Percentiles rank a stretch among this genome's conserved stretches.
Evolutionary conservation across 2,113 vertebrate genomes (phyloP).

Genomic region (Glaucomys volans): DNA sequence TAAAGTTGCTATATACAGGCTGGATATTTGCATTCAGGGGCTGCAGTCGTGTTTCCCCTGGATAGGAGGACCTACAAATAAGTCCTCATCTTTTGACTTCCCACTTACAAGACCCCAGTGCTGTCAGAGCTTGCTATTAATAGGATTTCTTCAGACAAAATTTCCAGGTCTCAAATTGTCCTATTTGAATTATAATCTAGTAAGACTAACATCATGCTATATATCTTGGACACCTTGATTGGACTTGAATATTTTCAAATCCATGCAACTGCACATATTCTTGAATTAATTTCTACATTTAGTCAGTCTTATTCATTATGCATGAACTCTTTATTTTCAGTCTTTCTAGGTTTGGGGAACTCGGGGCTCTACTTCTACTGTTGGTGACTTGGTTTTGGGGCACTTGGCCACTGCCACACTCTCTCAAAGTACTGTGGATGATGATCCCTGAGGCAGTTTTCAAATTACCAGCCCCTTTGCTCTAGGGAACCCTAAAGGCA

Average conservation of each 20-base stretch:
- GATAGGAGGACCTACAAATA: not conserved
- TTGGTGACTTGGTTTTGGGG: not conserved
- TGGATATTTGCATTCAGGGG: not conserved
- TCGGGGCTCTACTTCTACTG: not conserved
- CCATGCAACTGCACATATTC: not conserved
- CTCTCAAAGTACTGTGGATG: not conserved
- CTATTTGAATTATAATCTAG: not conserved
- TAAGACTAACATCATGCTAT: not conserved
- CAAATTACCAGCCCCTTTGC: not conserved
- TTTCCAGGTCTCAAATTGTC: not conserved
- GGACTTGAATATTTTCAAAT: not conserved
- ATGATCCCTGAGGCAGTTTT: not conserved
- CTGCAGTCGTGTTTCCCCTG: not conserved
- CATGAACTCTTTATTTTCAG: conserved; percentile 4
- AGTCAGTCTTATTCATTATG: conserved; percentile 27
- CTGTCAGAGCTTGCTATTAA: not conserved
- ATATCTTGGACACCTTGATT: not conserved
- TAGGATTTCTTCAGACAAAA: conserved; percentile 8
- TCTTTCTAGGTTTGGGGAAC: not conserved
- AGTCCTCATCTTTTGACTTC: not conserved
- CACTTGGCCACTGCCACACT: not conserved
- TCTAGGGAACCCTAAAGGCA: not conserved
- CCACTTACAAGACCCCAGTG: not conserved
- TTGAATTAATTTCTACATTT: not conserved
- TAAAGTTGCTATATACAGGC: not conserved